Conservation (phyloP, 2,797 vertebrate genomes). For the Lagocephalus sceleratus region DNA sequence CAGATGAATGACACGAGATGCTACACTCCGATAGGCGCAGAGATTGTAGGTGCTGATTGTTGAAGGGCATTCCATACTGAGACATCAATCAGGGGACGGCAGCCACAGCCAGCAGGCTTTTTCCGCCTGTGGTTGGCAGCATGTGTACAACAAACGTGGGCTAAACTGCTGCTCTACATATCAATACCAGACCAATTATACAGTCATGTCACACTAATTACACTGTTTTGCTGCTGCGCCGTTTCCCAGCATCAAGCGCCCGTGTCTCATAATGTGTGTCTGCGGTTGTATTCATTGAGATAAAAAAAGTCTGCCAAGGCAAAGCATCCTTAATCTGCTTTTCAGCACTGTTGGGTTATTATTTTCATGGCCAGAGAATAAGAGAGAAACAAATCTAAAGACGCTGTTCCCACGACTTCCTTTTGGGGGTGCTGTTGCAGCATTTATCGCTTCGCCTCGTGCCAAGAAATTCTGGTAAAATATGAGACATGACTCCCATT, state of each 20-base stretch:
- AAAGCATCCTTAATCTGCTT: constrained; percentile 63
- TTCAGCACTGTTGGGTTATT: constrained; percentile 40
- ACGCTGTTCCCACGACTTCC: constrained; percentile 51
- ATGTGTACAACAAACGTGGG: constrained; percentile 51
- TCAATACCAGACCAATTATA: constrained; percentile 73
- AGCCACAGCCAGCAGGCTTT: constrained; percentile 40
- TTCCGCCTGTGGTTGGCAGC: constrained; percentile 32
- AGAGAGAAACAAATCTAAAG: constrained; percentile 2
- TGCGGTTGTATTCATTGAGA: constrained; percentile 51
- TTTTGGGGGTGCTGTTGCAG: constrained; percentile 77
- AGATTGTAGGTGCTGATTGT: constrained; percentile 46
- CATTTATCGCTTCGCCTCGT: constrained; percentile 29
- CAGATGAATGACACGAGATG: constrained; percentile 55
- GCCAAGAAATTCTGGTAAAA: constrained; percentile 24
- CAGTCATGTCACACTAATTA: constrained; percentile 70
- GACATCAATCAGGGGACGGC: constrained; percentile 63
- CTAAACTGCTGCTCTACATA: constrained; percentile 51
- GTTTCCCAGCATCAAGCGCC: constrained; percentile 27
- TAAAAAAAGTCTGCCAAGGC: constrained; percentile 63
- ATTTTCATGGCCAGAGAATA: constrained; percentile 15
- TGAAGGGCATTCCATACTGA: constrained; percentile 59
- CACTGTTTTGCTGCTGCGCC: constrained; percentile 26
- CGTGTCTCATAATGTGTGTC: constrained; percentile 23
- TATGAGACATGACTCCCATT: constrained; percentile 46
- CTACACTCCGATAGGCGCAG: constrained; percentile 44